A percentile compares a stretch with the other conserved stretches of the same genome.
Evolutionary conservation across 2,888 invertebrate species (phyloP).

Genomic region (Hirtodrosophila alboralis): DNA sequence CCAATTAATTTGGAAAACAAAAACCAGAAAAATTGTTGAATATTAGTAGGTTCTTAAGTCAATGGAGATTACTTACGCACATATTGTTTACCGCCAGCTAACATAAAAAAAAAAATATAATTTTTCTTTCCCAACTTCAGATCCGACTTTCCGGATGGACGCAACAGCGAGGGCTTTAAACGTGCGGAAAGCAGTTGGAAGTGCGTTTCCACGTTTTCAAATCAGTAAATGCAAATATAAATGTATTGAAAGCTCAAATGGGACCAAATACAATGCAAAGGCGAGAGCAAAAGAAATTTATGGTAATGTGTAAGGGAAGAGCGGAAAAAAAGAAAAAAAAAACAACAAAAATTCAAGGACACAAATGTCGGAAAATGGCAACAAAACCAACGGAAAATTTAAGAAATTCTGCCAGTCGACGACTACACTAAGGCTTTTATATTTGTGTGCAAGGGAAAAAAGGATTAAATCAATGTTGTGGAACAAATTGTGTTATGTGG

Average conservation of each 20-base stretch:
- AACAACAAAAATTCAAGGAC: conserved; percentile 70
- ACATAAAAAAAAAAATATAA: conserved; percentile 58
- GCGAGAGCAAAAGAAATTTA: conserved; percentile 41
- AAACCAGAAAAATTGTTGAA: conserved; percentile 3
- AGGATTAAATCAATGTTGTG: conserved; percentile 79
- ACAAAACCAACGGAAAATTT: conserved; percentile 66
- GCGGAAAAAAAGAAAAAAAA: too few relatives aligned
- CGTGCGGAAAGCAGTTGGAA: conserved; percentile 67
- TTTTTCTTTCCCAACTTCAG: conserved; percentile 20
- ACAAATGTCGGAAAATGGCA: conserved; percentile 66
- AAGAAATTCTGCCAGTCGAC: conserved; percentile 62
- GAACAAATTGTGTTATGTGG: conserved; percentile 73
- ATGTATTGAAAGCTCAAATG: conserved; percentile 69
- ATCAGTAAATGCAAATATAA: conserved; percentile 75
- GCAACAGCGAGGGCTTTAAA: conserved; percentile 45
- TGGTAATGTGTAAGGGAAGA: conserved; percentile 41
- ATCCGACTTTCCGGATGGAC: conserved; percentile 31
- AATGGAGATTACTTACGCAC: conserved; percentile 41
- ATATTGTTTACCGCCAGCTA: conserved; percentile 56
- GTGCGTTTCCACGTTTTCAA: conserved; percentile 64
- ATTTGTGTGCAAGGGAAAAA: conserved; percentile 48
- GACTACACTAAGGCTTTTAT: conserved; percentile 24
- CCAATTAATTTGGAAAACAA: background rate
- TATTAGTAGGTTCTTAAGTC: conserved; percentile 36
- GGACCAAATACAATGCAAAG: conserved; percentile 35